These are phyloP conservation scores for Portunus trituberculatus DNA, from an alignment of 1,140 invertebrate species.

Conservation along the genomic window DNA sequence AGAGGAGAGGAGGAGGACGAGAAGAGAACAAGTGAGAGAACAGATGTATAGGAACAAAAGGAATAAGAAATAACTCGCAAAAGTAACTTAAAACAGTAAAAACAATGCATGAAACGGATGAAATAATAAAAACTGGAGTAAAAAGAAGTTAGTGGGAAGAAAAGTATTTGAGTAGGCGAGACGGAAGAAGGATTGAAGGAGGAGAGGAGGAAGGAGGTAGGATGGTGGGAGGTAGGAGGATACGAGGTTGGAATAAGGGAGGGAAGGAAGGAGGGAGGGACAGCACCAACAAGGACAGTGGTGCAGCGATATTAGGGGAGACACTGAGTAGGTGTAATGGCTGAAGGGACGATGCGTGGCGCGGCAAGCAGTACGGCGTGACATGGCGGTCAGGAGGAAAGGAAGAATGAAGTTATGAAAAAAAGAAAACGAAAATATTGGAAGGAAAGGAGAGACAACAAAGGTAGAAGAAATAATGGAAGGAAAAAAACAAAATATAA, in stretches of 20 bases:
- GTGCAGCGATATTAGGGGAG: too few relatives aligned
- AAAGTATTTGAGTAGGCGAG: not conserved
- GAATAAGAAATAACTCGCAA: not conserved
- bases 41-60: not conserved
- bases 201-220: not conserved
- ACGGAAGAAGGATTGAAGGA: not conserved
- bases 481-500: not conserved
- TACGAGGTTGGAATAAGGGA: not conserved
- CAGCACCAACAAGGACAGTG: not conserved
- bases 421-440: not conserved
- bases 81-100: not conserved
- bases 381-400: not conserved
- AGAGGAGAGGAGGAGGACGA: not conserved
- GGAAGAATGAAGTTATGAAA: not conserved
- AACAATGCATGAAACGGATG: not conserved
- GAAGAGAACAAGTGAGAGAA: not conserved
- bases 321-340: too few relatives aligned
- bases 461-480: not conserved
- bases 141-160: not conserved
- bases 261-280: conserved; percentile 21
- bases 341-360: too few relatives aligned
- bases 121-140: not conserved
- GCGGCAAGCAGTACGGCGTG: too few relatives aligned
- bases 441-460: not conserved
- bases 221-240: not conserved